phyloP scores from a whole-genome alignment of 1,140 invertebrate species.

The Fopius arisanus region DNA sequence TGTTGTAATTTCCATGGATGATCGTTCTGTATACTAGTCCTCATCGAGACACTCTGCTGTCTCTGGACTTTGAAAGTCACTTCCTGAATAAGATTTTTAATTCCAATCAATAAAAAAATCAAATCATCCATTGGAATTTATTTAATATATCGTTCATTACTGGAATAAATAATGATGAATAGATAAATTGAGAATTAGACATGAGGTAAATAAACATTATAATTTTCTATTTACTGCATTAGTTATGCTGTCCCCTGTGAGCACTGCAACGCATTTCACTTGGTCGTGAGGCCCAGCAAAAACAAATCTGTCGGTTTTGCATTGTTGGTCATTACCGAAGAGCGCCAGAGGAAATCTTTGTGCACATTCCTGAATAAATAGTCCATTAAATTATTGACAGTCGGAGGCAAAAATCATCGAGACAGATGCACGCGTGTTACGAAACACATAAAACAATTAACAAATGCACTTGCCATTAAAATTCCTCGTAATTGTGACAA shows the following conservation, averaged over 20 bases:
- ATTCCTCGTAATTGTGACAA: conserved; percentile 84
- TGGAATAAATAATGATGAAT: no score
- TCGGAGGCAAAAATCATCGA: no score
- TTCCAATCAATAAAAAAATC: conserved; percentile 1
- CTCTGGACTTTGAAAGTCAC: conserved; percentile 88
- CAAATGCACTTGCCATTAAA: conserved; percentile 72
- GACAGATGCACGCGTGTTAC: background rate
- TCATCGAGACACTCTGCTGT: conserved; percentile 79
- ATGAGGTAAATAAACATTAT: conserved; percentile 29
- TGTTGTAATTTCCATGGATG: conserved; percentile 93
- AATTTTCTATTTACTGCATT: conserved; percentile 76
- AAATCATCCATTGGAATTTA: no score
- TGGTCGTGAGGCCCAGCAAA: conserved; percentile 85
- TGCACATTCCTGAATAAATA: conserved; percentile 84
- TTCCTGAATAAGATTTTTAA: conserved; percentile 72
- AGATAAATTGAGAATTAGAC: no score
- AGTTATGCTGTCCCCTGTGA: conserved; percentile 90
- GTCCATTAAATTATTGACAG: conserved; percentile 15
- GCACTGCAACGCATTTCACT: conserved; percentile 88
- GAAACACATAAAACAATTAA: background rate
- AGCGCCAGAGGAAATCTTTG: conserved; percentile 83
- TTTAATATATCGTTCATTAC: no score
- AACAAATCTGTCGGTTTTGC: conserved; percentile 90
- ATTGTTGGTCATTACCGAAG: conserved; percentile 80
- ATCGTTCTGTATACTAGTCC: conserved; percentile 84